Evolutionary conservation across 2,113 vertebrate genomes (phyloP).

Genomic region (Gavia stellata): DNA sequence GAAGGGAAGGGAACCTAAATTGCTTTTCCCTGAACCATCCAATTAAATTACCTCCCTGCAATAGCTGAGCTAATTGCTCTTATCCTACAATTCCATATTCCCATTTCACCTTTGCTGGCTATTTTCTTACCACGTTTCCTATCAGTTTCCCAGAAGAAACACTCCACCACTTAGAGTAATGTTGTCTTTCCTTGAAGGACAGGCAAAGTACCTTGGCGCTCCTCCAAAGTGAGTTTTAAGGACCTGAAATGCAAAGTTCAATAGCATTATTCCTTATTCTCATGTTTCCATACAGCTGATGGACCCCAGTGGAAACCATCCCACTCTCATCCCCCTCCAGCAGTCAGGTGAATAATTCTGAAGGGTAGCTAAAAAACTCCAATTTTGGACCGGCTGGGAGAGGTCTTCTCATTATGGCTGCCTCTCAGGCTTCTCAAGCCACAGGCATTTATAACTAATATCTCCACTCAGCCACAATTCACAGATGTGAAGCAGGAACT

Average conservation of each 20-base stretch:
- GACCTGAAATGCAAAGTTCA: background rate
- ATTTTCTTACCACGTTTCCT: background rate
- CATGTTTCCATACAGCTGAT: background rate
- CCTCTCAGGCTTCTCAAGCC: background rate
- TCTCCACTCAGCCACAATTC: background rate
- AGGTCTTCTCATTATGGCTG: background rate
- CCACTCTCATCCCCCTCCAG: background rate
- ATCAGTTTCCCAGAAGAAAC: constrained; percentile 31
- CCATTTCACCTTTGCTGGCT: constrained; percentile 23
- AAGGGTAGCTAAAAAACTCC: background rate
- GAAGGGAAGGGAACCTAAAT: background rate
- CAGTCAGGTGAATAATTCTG: background rate
- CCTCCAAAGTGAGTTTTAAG: background rate
- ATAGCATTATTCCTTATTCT: background rate
- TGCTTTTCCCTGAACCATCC: background rate
- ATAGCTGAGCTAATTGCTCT: constrained; percentile 14
- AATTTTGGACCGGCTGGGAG: background rate
- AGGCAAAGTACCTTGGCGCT: background rate
- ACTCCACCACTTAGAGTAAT: background rate
- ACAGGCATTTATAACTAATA: background rate
- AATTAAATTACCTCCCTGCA: background rate
- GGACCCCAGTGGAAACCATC: background rate
- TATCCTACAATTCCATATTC: background rate
- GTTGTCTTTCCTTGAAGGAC: background rate
- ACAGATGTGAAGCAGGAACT: background rate